These are phyloP conservation scores for Tetraodon nigroviridis DNA, from an alignment of 2,113 vertebrate genomes.

Conservation along the genomic window DNA sequence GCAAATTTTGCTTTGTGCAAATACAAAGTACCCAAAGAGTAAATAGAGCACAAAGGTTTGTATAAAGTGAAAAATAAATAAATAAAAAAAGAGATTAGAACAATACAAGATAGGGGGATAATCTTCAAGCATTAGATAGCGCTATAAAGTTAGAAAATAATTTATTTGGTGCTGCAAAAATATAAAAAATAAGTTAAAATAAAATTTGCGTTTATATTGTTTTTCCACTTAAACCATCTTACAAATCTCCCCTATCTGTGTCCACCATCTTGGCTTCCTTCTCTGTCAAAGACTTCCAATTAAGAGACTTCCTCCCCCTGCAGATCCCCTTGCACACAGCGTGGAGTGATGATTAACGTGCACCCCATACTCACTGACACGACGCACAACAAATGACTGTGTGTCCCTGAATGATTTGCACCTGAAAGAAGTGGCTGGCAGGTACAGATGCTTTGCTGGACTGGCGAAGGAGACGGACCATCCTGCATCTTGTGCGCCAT, in stretches of 20 bases:
- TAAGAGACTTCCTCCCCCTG: slow-evolving; percentile 57
- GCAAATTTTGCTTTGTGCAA: no score
- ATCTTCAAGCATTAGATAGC: no score
- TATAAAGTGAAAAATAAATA: no score
- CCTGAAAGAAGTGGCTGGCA: slow-evolving; percentile 41
- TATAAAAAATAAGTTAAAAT: no score
- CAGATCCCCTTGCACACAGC: slow-evolving; percentile 54
- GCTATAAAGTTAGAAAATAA: no score
- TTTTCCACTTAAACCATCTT: neutral
- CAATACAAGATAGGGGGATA: no score
- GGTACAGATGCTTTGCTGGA: slow-evolving; percentile 37
- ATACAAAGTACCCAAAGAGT: no score
- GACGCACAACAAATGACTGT: slow-evolving; percentile 25
- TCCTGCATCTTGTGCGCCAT: slow-evolving; percentile 25
- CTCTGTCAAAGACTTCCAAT: slow-evolving; percentile 51
- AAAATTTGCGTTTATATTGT: no score
- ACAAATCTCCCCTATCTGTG: slow-evolving; percentile 22
- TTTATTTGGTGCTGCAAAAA: no score
- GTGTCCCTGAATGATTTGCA: slow-evolving; percentile 31
- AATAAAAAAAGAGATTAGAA: no score
- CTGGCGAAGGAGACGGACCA: slow-evolving; percentile 22
- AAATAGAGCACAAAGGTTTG: no score
- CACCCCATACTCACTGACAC: slow-evolving; percentile 19
- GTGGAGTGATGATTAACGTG: slow-evolving; percentile 58
- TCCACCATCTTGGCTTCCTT: slow-evolving; percentile 21